Evolutionary conservation across 2,113 vertebrate genomes (phyloP), one percentile per base, ranked within the genome.

Genomic region (Amia ocellicauda): DNA sequence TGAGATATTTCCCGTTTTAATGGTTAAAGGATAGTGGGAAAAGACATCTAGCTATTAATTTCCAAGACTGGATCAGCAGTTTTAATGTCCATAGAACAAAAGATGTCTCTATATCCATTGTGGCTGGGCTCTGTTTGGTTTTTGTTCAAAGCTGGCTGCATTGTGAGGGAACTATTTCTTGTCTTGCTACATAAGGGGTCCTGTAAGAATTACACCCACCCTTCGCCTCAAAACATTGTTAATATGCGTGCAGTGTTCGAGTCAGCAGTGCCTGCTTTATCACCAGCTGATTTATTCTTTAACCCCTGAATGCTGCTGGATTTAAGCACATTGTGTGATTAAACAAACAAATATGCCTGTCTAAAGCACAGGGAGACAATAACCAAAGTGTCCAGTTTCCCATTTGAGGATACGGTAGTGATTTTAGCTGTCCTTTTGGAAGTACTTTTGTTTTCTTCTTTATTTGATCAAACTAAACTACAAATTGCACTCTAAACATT

Each of bases 21-120:
- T 60, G 58, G 17, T 54, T 0, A 16, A 20, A 24, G 58, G 52
- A 60, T 1, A 53, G 66, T 36, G 63, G 56, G 58, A 71, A 63
- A 56, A 42, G 40, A 42, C 63, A 53, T 67, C 68, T 68, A 63
- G 60, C 27, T 65, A 58, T 77, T 80, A 77, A 78, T 83, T 78
- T 76, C 67, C 66, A 53, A 60, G 42, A 16, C 9, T 19, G 3
- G 64, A 73, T 64, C 66, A 71, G 63, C 76, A 72, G 71, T 68
- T 74, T 71, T 67, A 52, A 71, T 67, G 63, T 49, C 50, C 49
- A 10, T 53, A 56, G 57, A 73, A 80, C 69, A 74, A 79, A 77
- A 72, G 67, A 62, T 73, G 66, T 69, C 58, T 69, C 67, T 66
- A 31, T 58, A 66, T 76, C 70, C 72, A 74, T 67, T 70, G 69